These are phyloP conservation scores for Pogonomyrmex barbatus DNA, from an alignment of 1,140 invertebrate species.

Conservation along the genomic window DNA sequence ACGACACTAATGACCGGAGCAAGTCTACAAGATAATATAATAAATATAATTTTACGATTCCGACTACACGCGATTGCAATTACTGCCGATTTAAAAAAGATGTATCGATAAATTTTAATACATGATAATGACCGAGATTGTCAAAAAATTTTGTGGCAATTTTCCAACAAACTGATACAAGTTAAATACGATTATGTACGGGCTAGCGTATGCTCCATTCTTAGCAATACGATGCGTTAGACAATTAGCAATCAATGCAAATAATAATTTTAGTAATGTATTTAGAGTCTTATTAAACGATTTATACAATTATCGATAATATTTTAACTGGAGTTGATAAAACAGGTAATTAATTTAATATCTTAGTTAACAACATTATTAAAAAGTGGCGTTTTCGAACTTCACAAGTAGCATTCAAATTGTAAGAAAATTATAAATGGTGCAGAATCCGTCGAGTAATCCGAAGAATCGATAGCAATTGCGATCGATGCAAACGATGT, in stretches of 20 bases:
- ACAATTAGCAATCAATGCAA: neutral
- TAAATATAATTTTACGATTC: constrained; percentile 54
- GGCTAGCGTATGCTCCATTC: constrained; percentile 77
- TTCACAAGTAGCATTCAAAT: neutral
- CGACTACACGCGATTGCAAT: constrained; percentile 15
- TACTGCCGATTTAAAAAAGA: constrained; percentile 36
- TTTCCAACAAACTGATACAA: constrained; percentile 59
- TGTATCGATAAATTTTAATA: constrained; percentile 19
- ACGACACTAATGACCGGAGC: constrained; percentile 14
- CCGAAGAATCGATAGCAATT: neutral
- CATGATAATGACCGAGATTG: neutral
- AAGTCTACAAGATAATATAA: constrained; percentile 36
- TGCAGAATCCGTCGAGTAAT: neutral
- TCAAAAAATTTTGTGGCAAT: neutral
- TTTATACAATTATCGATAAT: neutral
- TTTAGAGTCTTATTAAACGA: neutral
- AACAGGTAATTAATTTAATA: neutral
- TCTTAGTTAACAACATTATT: neutral
- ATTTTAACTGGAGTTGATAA: neutral
- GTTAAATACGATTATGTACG: constrained; percentile 82
- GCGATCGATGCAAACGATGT: neutral
- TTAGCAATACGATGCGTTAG: constrained; percentile 65
- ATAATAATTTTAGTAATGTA: neutral
- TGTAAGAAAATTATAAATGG: neutral
- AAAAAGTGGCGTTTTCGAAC: neutral